Conservation (phyloP, 2,797 vertebrate genomes). For the Apogon talboti region DNA sequence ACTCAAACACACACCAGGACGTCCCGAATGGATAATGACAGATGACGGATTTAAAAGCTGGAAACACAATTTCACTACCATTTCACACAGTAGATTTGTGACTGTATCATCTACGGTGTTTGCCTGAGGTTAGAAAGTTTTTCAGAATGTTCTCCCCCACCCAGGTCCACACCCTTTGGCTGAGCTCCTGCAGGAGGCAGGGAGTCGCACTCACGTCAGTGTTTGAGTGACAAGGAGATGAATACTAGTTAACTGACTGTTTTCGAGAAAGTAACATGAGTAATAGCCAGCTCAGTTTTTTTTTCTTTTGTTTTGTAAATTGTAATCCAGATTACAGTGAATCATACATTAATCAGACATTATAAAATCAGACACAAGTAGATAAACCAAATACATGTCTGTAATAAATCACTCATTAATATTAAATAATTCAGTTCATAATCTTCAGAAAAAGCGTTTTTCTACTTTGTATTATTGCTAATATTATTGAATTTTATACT, state of each 20-base stretch:
- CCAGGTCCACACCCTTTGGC: conserved; percentile 12
- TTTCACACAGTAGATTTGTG: neutral
- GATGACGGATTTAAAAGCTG: neutral
- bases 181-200: conserved; percentile 1
- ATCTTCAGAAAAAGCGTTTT: no score
- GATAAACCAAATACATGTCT: neutral
- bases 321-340: neutral
- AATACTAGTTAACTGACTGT: conserved; percentile 10
- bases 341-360: neutral
- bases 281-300: neutral
- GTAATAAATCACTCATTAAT: no score
- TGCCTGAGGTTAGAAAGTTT: conserved; percentile 7
- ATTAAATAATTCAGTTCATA: no score
- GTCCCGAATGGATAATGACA: neutral
- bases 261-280: neutral
- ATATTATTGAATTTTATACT: no score
- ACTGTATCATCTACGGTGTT: neutral
- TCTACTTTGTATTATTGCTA: no score
- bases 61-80: no score
- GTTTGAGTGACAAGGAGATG: conserved; percentile 13
- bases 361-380: neutral
- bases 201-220: conserved; percentile 1
- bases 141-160: neutral
- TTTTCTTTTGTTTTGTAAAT: neutral
- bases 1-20: no score